Conservation (phyloP, 2,113 vertebrate species). For the Aviceda subcristata region DNA sequence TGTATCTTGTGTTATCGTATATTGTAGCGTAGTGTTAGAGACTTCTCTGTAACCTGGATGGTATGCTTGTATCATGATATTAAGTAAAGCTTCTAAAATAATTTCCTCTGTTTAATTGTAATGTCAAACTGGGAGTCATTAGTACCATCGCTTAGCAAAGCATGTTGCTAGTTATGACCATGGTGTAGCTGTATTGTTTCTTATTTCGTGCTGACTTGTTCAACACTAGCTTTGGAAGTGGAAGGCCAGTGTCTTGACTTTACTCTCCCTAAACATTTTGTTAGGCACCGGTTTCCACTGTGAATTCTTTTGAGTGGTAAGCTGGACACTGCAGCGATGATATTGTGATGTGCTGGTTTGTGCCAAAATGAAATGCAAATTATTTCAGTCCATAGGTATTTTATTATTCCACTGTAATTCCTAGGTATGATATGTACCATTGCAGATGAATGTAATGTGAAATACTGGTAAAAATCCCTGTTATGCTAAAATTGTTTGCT, state of each 20-base stretch:
- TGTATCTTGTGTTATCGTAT: fast-evolving
- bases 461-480: not conserved
- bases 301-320: not conserved
- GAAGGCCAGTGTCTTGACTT: not conserved
- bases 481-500: not conserved
- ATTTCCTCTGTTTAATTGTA: not conserved
- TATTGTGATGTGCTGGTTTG: fast-evolving
- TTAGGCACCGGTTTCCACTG: fast-evolving
- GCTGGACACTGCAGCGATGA: fast-evolving
- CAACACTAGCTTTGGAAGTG: not conserved
- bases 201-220: not conserved
- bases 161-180: fast-evolving
- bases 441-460: not conserved
- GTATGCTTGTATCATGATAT: fast-evolving
- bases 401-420: not conserved
- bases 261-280: not conserved
- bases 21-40: not conserved
- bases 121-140: not conserved
- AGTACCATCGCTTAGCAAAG: no score
- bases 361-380: not conserved
- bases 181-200: not conserved
- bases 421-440: fast-evolving
- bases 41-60: fast-evolving
- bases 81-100: not conserved
- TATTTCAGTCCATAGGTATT: not conserved